These are phyloP conservation scores for Eumeta japonica DNA, from an alignment of 1,140 invertebrate species.

Conservation along the genomic window DNA sequence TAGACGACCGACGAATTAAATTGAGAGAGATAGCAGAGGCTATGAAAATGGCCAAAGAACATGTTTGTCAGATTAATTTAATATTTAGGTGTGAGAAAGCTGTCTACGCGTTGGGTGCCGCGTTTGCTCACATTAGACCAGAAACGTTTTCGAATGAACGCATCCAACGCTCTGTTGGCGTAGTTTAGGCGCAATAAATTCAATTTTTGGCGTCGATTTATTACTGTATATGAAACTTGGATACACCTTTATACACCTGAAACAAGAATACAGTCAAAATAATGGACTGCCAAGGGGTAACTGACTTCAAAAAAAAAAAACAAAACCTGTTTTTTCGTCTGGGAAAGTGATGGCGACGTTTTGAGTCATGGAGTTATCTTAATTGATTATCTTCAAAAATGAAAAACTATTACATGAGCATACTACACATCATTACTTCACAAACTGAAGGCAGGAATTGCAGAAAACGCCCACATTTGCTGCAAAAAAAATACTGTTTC, in stretches of 20 bases:
- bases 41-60: constrained; percentile 3
- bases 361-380: constrained; percentile 4
- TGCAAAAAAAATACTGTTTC: constrained; percentile 40
- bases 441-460: too few relatives aligned
- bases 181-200: not conserved
- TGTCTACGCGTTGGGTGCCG: constrained; percentile 18
- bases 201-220: constrained; percentile 4
- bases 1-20: constrained; percentile 18
- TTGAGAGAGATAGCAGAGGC: too few relatives aligned
- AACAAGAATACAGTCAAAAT: constrained; percentile 9
- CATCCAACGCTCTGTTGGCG: too few relatives aligned
- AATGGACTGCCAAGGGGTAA: constrained; percentile 6
- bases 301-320: constrained; percentile 6
- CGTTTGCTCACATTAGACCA: constrained; percentile 19
- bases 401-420: too few relatives aligned
- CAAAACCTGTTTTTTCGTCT: constrained; percentile 5
- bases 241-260: constrained; percentile 7
- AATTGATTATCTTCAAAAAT: constrained; percentile 9
- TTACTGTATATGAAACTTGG: constrained; percentile 8
- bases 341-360: constrained; percentile 6
- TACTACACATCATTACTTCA: too few relatives aligned
- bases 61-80: constrained; percentile 6
- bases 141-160: constrained; percentile 5
- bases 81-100: constrained; percentile 14
- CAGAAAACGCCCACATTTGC: too few relatives aligned